Evolutionary conservation across 1,140 invertebrate species (phyloP).

Genomic region (Eufriesea mexicana): DNA sequence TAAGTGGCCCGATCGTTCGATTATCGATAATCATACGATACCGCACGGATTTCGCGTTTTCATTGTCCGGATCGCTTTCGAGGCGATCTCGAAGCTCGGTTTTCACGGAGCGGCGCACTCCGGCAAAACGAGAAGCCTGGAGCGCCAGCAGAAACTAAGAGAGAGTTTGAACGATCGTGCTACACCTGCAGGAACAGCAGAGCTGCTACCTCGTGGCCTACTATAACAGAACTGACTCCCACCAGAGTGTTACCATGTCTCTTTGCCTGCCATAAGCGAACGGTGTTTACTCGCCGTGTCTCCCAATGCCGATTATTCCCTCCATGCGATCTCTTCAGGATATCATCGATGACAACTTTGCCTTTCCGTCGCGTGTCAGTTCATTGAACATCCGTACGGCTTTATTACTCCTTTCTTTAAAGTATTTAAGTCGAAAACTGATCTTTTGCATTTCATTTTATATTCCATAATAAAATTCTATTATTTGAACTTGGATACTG

Average conservation of each 20-base stretch:
- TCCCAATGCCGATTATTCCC: not conserved
- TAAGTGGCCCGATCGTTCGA: not conserved
- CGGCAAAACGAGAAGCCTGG: conserved; percentile 38
- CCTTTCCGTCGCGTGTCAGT: not conserved
- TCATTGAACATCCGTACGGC: not conserved
- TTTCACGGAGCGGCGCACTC: conserved; percentile 44
- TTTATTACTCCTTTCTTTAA: no score
- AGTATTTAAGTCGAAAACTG: not conserved
- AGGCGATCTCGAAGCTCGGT: conserved; percentile 26
- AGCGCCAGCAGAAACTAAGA: conserved; percentile 56
- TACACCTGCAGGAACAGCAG: conserved; percentile 66
- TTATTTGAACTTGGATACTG: not conserved
- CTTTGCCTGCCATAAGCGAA: conserved; percentile 70
- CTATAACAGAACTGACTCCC: conserved; percentile 83
- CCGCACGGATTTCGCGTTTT: not conserved
- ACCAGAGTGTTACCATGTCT: conserved; percentile 68
- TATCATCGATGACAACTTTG: not conserved
- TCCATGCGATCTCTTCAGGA: not conserved
- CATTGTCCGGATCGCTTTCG: conserved; percentile 36
- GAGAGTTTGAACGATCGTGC: conserved; percentile 52
- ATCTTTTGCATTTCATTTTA: no score
- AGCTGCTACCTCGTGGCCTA: conserved; percentile 81
- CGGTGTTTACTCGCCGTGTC: conserved; percentile 46
- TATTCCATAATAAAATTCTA: not conserved
- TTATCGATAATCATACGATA: not conserved